These are phyloP conservation scores for Achroia grisella DNA, from an alignment of 1,140 invertebrate genomes.

Conservation along the genomic window DNA sequence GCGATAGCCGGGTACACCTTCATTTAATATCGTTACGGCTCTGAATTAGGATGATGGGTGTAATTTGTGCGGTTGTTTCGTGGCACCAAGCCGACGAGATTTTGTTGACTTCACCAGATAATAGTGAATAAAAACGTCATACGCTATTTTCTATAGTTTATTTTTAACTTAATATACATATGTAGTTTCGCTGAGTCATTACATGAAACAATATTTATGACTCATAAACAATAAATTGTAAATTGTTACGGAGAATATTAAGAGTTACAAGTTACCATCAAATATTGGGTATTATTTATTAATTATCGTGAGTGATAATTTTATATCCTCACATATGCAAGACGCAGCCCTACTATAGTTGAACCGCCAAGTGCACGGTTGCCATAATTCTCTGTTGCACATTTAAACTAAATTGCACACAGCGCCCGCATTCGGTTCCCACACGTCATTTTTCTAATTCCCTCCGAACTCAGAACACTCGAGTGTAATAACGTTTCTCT, in stretches of 20 bases:
- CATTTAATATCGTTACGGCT: conserved; percentile 64
- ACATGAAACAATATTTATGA: no score
- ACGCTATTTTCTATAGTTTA: no score
- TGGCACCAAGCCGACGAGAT: background rate
- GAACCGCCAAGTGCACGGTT: conserved; percentile 38
- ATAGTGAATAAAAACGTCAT: no score
- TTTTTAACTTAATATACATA: background rate
- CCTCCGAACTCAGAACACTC: conserved; percentile 46
- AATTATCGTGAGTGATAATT: no score
- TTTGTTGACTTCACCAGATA: no score
- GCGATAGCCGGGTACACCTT: conserved; percentile 49
- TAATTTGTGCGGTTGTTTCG: conserved; percentile 42
- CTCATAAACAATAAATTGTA: no score
- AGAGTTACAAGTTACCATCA: no score
- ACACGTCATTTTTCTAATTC: conserved; percentile 70
- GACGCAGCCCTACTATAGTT: conserved; percentile 22
- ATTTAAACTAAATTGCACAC: conserved; percentile 58
- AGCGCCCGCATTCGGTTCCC: conserved; percentile 41
- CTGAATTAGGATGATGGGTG: conserved; percentile 57
- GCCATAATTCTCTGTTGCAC: conserved; percentile 62
- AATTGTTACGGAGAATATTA: no score
- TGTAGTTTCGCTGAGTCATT: no score
- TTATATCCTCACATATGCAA: background rate
- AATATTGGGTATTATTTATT: no score
- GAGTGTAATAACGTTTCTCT: conserved; percentile 45